Conservation (phyloP, 2,797 vertebrate species). For the Mastacembelus armatus region DNA sequence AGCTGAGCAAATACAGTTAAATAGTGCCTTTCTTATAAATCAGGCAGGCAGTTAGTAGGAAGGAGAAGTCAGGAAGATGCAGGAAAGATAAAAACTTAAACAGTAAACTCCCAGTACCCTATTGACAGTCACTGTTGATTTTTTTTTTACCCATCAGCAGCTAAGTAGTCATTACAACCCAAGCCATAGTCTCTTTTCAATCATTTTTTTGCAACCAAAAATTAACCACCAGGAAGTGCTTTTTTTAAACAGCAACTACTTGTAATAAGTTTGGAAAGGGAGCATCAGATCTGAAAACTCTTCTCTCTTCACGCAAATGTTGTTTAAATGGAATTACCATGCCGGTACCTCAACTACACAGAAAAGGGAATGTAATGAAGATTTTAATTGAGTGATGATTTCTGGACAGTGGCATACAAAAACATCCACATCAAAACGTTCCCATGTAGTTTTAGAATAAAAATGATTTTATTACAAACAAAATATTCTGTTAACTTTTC, state of each 20-base stretch:
- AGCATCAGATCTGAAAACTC: background rate
- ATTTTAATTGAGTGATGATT: background rate
- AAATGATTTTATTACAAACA: too few species aligned
- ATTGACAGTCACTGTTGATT: background rate
- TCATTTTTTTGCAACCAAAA: background rate
- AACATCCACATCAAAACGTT: too few species aligned
- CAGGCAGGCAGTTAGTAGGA: background rate
- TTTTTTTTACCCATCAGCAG: too few species aligned
- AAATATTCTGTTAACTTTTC: too few species aligned
- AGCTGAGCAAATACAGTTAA: background rate
- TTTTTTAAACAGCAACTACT: too few species aligned
- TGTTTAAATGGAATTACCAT: too few species aligned
- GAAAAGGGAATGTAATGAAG: background rate
- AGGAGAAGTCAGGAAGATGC: background rate
- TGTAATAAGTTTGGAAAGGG: background rate
- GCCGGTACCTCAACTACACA: too few species aligned
- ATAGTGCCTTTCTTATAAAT: background rate
- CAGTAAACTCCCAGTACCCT: background rate
- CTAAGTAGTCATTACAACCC: background rate
- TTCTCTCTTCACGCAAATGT: background rate
- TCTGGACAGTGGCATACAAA: background rate
- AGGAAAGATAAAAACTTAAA: background rate
- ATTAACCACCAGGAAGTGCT: background rate
- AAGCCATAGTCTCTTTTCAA: background rate
- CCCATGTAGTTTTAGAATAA: too few species aligned